These are phyloP conservation scores for Dinothrombium tinctorium DNA, from an alignment of 1,140 invertebrate species.

Conservation along the genomic window DNA sequence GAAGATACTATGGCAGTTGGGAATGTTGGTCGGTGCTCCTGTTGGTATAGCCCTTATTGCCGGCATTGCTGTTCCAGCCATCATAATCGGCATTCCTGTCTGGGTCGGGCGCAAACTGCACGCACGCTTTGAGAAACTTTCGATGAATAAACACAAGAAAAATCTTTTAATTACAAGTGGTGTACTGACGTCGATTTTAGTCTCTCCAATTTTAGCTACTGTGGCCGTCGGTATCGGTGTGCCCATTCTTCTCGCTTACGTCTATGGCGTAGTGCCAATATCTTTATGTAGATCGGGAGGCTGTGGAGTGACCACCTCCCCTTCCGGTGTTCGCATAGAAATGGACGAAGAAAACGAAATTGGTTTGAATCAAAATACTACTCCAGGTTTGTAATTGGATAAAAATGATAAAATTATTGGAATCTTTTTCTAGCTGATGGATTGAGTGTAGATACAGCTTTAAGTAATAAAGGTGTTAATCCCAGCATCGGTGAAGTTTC, in stretches of 20 bases:
- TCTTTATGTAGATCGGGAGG: constrained; percentile 48
- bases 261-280: constrained; percentile 89
- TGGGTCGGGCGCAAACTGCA: constrained; percentile 65
- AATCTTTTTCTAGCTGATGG: no score
- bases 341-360: constrained; percentile 34
- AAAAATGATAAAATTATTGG: no score
- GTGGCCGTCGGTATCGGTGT: constrained; percentile 70
- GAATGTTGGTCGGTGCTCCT: constrained; percentile 80
- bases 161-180: constrained; percentile 17
- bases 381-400: constrained; percentile 10
- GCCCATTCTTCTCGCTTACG: constrained; percentile 80
- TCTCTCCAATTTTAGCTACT: constrained; percentile 70
- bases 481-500: constrained; percentile 50
- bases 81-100: constrained; percentile 76
- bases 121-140: constrained; percentile 35
- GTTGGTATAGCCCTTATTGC: constrained; percentile 84
- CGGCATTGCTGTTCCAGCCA: constrained; percentile 81
- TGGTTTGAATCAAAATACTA: constrained; percentile 9
- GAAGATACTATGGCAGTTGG: constrained; percentile 89
- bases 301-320: constrained; percentile 41
- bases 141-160: constrained; percentile 15
- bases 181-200: constrained; percentile 32
- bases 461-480: constrained; percentile 28
- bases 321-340: constrained; percentile 43
- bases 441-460: constrained; percentile 15